Evolutionary conservation across 2,888 invertebrate genomes (phyloP), one percentile per base, ranked within the genome.

Genomic region (Mesopsocus fuscifrons): DNA sequence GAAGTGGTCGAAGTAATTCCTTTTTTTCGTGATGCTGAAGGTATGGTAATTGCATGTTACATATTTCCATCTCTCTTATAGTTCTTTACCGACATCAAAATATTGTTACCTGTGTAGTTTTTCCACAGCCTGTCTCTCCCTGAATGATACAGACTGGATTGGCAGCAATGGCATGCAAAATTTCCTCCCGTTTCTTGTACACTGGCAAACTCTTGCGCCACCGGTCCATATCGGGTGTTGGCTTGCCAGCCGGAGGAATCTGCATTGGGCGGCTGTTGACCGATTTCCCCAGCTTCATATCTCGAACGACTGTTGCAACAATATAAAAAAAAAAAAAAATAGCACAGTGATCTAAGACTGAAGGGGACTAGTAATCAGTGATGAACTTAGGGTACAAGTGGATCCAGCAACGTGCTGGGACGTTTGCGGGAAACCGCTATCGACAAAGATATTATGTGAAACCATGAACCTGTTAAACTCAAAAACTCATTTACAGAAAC

Each of bases 121-220:
- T 94, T 1, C 94, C 94, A 43, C 83, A 85, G 0, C 92, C 94
- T 0, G 94, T 92, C 51, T 88, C 85, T 0, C 83, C 82, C 3
- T 74, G 72, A 17, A 89, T 70, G 9, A 68, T 52, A 2, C 62
- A 55, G 44, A 77, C 74, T 65, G 78, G 72, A 54, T 80, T 74
- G 15, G 67, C 63, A 41, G 66, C 61, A 40, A 84, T 69, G 2
- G 71, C 67, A 46, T 74, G 67, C 5, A 84, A 58, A 41, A 89
- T 72, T 20, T 74, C 68, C 3, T 74, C 68, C 40, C 69, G 65
- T 50, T 75, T 69, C 32, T 68, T 64, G 59, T 67, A 76, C 11
- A 87, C 72, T 0, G 88, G 84, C 15, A 88, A 60, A 16, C 68
- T 68, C 49, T 74, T 69, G 42, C 79, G 66, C 50, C 73, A 72